Base-by-base conservation (phyloP, 2,888 invertebrate genomes). In the Drosophila pullipes region DNA sequence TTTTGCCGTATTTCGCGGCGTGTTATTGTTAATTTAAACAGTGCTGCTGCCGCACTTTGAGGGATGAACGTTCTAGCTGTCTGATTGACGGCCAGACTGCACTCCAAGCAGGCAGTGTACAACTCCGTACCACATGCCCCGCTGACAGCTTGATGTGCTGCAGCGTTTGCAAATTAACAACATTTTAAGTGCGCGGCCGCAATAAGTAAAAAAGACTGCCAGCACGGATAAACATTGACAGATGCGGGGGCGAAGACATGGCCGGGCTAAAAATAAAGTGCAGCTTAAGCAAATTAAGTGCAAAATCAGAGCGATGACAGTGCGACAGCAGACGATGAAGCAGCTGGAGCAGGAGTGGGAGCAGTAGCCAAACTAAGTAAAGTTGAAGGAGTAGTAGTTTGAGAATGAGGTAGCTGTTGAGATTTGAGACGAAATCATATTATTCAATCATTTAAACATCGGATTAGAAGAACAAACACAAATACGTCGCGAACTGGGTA, bases 211-310 rank as follows among this genome's bases (percentile, higher is more conserved):
- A 74, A 72, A 31, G 31, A 71, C 75, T 72, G 61, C 69, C 78
- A 80, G 61, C 81, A 58, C 58, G 81, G 65, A 72, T 90, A 83
- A 85, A 78, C 81, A 90, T 74, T 85, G 89, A 74, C 74, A 72
- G 76, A 54, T 69, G 84, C 44, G 52, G 28, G 55, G 33, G 31
- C 31, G 66, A 31, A 9, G 33, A n/a, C 41, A n/a, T 33, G 13
- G 50, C 35, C n/a, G 16, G 57, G 72, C 85, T 81, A 78, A 64
- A 75, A 89, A 74, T 90, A 74, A 87, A 89, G 85, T 87, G 85
- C 89, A 82, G 87, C 88, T 90, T 85, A 85, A 84, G 87, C 91
- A 87, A 87, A 89, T 89, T 87, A 90, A 90, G 79, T 76, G 67
- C 69, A 75, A 86, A 86, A 86, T 86, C 82, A 78, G 70, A 78